Evolutionary conservation across 2,888 invertebrate species (phyloP).

Genomic region (Linnaemya tessellans): DNA sequence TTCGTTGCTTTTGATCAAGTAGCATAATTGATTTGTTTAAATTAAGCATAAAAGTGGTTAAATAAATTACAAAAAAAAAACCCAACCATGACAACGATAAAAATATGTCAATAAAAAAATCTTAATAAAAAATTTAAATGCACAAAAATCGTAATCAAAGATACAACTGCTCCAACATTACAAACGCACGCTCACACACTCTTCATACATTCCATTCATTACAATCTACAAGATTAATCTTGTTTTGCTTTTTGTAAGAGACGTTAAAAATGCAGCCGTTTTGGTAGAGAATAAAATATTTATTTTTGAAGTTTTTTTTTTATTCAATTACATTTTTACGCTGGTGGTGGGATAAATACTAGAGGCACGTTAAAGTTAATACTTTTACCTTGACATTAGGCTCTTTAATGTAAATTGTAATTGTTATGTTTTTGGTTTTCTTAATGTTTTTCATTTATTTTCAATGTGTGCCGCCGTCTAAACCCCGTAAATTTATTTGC

Average conservation of each 20-base stretch:
- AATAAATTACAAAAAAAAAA: slow-evolving; percentile 25
- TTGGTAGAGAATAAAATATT: background rate
- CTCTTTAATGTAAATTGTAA: slow-evolving; percentile 28
- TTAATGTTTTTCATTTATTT: slow-evolving; percentile 2
- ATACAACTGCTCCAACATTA: background rate
- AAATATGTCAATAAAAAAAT: slow-evolving; percentile 12
- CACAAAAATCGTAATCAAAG: slow-evolving; percentile 15
- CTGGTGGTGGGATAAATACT: slow-evolving; percentile 31
- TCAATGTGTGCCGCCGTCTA: background rate
- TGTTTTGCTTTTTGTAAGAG: background rate
- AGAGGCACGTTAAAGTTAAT: slow-evolving; percentile 12
- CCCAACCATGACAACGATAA: background rate
- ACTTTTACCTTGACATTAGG: slow-evolving; percentile 56
- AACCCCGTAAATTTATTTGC: background rate
- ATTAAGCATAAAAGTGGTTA: slow-evolving; percentile 26
- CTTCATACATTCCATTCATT: slow-evolving; percentile 12
- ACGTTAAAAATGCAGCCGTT: background rate
- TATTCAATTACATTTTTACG: slow-evolving; percentile 24
- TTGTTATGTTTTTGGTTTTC: slow-evolving; percentile 10
- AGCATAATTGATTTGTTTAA: slow-evolving; percentile 60
- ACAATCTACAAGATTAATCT: slow-evolving; percentile 30
- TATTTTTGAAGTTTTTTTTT: background rate
- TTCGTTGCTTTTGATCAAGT: slow-evolving; percentile 1
- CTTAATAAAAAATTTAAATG: slow-evolving; percentile 13
- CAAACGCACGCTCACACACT: background rate